phyloP scores from a whole-genome alignment of 2,888 invertebrate genomes.

The Branchellion lobata region DNA sequence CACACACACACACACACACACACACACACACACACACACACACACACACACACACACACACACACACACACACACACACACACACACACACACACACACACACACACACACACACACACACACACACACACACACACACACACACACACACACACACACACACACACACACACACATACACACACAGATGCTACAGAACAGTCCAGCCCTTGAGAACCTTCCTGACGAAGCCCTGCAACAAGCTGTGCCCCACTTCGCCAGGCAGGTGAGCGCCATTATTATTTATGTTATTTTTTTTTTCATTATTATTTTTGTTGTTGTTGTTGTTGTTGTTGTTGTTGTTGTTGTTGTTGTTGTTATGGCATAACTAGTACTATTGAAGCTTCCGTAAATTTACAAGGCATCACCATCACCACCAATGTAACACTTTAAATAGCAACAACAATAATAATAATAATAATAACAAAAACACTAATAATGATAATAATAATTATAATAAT shows the following conservation, averaged over 20 bases:
- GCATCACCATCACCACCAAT: neutral
- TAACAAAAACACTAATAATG: no score
- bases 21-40: slow-evolving; percentile 22
- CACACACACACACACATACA: slow-evolving; percentile 20
- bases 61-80: slow-evolving; percentile 21
- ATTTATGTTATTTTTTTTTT: no score
- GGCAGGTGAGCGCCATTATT: no score
- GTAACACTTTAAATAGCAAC: no score
- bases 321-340: neutral
- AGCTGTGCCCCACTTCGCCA: neutral
- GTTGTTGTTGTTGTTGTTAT: neutral
- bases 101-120: slow-evolving; percentile 26
- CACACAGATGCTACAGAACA: slow-evolving; percentile 20
- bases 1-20: slow-evolving; percentile 18
- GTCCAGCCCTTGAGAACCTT: neutral
- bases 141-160: slow-evolving; percentile 16
- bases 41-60: slow-evolving; percentile 19
- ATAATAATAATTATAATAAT: no score
- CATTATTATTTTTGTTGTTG: neutral
- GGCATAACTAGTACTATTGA: neutral
- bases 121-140: slow-evolving; percentile 28
- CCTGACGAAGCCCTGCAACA: neutral
- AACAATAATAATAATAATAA: no score
- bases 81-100: slow-evolving; percentile 36
- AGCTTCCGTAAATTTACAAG: neutral